phyloP scores from a whole-genome alignment of 1,140 invertebrate genomes.

The Trachymyrmex septentrionalis region DNA sequence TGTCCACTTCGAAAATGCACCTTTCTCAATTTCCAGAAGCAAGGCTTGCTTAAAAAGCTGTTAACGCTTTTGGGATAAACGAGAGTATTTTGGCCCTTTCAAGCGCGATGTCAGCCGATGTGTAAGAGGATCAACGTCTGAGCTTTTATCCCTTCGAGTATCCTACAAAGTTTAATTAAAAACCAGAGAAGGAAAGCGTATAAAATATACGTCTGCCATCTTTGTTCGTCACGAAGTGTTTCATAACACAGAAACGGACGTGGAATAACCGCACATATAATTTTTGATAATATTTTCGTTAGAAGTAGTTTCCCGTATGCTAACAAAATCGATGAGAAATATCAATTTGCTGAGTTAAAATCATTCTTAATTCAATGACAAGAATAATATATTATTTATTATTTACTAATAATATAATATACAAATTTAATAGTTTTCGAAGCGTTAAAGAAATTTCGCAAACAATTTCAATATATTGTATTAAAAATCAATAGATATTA shows the following conservation, averaged over 20 bases:
- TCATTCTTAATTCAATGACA: background rate
- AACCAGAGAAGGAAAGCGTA: constrained; percentile 53
- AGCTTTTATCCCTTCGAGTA: constrained; percentile 71
- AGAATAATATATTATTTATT: too few species aligned
- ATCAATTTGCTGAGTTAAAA: background rate
- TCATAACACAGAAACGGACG: constrained; percentile 44
- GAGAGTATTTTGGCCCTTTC: constrained; percentile 62
- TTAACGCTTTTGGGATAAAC: constrained; percentile 63
- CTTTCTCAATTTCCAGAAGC: constrained; percentile 18
- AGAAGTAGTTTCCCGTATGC: background rate
- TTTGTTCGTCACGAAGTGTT: constrained; percentile 48
- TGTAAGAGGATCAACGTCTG: constrained; percentile 58
- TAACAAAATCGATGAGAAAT: constrained; percentile 26
- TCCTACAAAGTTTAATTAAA: constrained; percentile 73
- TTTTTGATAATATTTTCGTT: constrained; percentile 56
- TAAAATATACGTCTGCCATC: constrained; percentile 45
- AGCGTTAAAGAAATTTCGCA: background rate
- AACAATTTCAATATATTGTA: background rate
- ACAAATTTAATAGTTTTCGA: background rate
- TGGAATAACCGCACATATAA: constrained; percentile 25
- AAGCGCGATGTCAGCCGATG: constrained; percentile 55
- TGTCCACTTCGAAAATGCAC: background rate
- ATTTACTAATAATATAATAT: too few species aligned
- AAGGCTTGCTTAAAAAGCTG: constrained; percentile 42
- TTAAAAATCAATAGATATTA: constrained; percentile 4